Conservation (phyloP, 1,140 invertebrate genomes). For the Spodoptera frugiperda region DNA sequence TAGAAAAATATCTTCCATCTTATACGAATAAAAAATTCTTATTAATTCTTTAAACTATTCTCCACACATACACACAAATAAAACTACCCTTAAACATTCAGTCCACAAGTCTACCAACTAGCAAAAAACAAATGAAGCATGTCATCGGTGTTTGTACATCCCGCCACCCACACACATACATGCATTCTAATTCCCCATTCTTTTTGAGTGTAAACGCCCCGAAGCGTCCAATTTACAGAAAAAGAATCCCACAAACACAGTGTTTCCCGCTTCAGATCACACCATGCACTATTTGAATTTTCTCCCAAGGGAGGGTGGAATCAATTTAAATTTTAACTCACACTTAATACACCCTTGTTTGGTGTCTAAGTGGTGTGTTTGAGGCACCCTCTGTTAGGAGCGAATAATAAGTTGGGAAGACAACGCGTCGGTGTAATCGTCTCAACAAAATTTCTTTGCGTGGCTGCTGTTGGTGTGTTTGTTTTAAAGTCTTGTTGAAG, state of each 20-base stretch:
- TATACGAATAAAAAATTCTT: too few relatives aligned
- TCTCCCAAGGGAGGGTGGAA: conserved; percentile 80
- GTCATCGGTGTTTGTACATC: conserved; percentile 67
- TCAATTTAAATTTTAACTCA: conserved; percentile 86
- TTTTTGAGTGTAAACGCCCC: conserved; percentile 77
- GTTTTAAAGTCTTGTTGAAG: conserved; percentile 7
- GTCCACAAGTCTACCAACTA: conserved; percentile 30
- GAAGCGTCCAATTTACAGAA: conserved; percentile 84
- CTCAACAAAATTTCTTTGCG: conserved; percentile 31
- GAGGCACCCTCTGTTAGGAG: conserved; percentile 80
- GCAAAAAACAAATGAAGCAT: conserved; percentile 76
- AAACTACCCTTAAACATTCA: not conserved
- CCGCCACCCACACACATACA: conserved; percentile 59
- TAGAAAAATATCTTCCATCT: too few relatives aligned
- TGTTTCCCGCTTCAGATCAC: conserved; percentile 81
- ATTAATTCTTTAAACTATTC: too few relatives aligned
- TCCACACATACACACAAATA: not conserved
- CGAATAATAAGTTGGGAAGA: conserved; percentile 84
- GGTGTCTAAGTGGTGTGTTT: conserved; percentile 86
- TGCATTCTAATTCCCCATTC: conserved; percentile 65
- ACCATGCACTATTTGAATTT: conserved; percentile 84
- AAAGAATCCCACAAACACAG: conserved; percentile 82
- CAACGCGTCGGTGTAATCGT: conserved; percentile 68
- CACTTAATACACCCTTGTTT: conserved; percentile 86
- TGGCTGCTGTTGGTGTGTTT: not conserved